Conservation (phyloP, 2,113 vertebrate genomes). For the Amphilophus citrinellus region DNA sequence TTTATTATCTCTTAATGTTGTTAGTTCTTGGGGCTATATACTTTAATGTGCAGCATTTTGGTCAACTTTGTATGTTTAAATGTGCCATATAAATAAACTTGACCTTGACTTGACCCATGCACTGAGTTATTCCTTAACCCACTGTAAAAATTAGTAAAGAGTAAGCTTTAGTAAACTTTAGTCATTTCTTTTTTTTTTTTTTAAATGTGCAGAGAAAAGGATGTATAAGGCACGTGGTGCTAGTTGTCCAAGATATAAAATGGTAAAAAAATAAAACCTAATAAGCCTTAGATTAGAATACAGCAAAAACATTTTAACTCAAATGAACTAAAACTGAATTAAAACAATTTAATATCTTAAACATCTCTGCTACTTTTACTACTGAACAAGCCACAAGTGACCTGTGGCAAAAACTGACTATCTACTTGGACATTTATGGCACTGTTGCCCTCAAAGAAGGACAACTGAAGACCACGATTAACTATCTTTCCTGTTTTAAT, state of each 20-base stretch:
- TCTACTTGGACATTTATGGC: slow-evolving; percentile 46
- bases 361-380: background rate
- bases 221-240: background rate
- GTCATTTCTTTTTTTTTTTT: background rate
- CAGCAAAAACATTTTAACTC: background rate
- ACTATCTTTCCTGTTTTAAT: slow-evolving; percentile 63
- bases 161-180: background rate
- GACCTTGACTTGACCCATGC: background rate
- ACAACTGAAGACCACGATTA: slow-evolving; percentile 59
- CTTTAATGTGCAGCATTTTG: too few relatives aligned
- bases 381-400: slow-evolving; percentile 31
- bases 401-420: slow-evolving; percentile 13
- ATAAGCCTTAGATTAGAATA: background rate
- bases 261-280: background rate
- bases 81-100: background rate
- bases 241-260: background rate
- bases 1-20: background rate
- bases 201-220: background rate
- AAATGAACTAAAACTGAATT: background rate
- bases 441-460: slow-evolving; percentile 48
- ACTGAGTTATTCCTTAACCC: background rate
- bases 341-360: slow-evolving; percentile 5
- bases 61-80: background rate
- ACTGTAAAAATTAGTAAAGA: background rate
- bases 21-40: background rate